Base-by-base conservation (phyloP, 1,140 invertebrate species). In the Drosophila sechellia region DNA sequence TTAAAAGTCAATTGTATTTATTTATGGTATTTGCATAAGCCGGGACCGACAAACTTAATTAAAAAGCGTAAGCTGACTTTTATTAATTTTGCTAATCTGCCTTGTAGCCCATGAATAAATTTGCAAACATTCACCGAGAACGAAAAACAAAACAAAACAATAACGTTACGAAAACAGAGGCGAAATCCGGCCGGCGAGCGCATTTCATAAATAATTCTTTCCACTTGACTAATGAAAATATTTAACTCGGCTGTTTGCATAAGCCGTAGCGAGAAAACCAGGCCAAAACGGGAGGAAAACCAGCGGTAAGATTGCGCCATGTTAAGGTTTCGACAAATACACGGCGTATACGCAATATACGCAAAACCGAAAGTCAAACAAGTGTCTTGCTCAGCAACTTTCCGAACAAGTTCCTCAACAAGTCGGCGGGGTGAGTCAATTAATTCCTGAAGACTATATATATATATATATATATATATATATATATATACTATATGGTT, bases 181-280 rank as follows among this genome's bases (percentile, higher is more conserved):
- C 31, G 31, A 50, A 75, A 45, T 74, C 48, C 68, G 70, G 56
- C 50, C 55, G 37, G 37, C 37, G 63, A 66, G 55, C 56, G 60
- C 71, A 86, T 75, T 84, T 73, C 83, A 87, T 79, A 83, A 87
- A 80, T 80, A 77, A 79, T 89, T 79, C 72, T 77, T 83, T 87
- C 54, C 84, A 84, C 77, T 84, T 77, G 79, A 83, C 79, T 89
- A 89, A 83, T 83, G 71, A 87, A 87, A 87, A 87, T 89, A 74
- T 89, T 89, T 84, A 71, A 77, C 75, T 78, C 74, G 61, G 59
- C 60, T 56, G 70, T 80, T 85, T 85, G 77, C 72, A 84, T 71
- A 84, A 84, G 80, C 52, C 58, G 20, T 35, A 65, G 60, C 20
- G 11, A 37, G 46, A 27, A 13, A 17, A 27, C 57, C 6, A 25